A percentile compares a stretch with the other conserved stretches of the same genome.
These are phyloP conservation scores for Ichneumon xanthorius DNA, from an alignment of 2,888 invertebrate species.

Conservation along the genomic window DNA sequence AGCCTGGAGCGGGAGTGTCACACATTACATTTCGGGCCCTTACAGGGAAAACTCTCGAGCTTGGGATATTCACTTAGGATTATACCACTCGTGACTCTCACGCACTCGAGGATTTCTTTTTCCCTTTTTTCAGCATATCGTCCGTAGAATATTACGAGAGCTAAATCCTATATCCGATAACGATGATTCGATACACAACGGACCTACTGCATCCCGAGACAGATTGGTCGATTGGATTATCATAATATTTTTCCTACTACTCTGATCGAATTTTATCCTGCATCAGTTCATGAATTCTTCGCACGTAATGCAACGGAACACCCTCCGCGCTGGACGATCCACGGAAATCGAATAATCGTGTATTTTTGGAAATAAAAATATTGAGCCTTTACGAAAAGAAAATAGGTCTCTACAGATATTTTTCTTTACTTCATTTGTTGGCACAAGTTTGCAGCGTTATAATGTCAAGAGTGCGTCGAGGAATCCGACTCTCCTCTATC, in stretches of 20 bases:
- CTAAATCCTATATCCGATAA: conserved; percentile 83
- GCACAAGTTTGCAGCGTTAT: too few relatives aligned
- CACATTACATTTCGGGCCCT: conserved; percentile 49
- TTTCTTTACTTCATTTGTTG: background rate
- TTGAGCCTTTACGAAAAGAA: background rate
- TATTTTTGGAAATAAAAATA: conserved; percentile 34
- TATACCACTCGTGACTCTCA: conserved; percentile 72
- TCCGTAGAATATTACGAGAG: conserved; percentile 70
- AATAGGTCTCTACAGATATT: background rate
- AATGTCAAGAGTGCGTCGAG: too few relatives aligned
- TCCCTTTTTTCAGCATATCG: conserved; percentile 38
- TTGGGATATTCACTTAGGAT: conserved; percentile 78
- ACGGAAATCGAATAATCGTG: conserved; percentile 76
- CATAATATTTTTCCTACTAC: conserved; percentile 84
- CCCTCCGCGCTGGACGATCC: conserved; percentile 54
- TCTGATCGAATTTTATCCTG: conserved; percentile 37
- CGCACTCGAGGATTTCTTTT: conserved; percentile 67
- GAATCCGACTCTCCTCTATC: background rate
- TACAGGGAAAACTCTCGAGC: conserved; percentile 28
- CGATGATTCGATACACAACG: conserved; percentile 83
- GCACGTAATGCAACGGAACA: conserved; percentile 63
- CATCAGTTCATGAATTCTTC: conserved; percentile 68
- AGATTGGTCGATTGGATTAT: conserved; percentile 82
- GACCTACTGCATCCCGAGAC: conserved; percentile 45
- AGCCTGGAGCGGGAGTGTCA: conserved; percentile 43